Evolutionary conservation across 30 jellyfish, hydroid and myxozoan genomes (phyloP), one percentile per base, ranked within the genome.

Genomic region (Hydractinia echinata): DNA sequence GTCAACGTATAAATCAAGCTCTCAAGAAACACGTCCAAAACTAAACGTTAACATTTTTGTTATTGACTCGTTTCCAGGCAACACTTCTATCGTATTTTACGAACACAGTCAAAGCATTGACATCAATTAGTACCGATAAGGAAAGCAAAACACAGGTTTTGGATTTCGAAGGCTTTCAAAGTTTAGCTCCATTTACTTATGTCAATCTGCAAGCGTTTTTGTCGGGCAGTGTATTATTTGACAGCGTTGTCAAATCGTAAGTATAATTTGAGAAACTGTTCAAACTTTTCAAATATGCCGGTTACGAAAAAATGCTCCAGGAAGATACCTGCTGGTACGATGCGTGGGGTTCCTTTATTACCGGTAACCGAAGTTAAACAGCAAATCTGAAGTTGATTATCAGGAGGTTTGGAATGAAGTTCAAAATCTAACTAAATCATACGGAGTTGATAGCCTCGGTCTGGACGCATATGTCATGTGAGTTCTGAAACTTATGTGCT

Each of bases 271-370:
- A 56, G 0, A 85, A 44, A 4, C 84, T 91, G 66, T 73, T 74
- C 61, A 83, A 79, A 53, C 53, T 44, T 60, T 80, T 76, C 67
- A 76, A 74, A 52, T 66, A 76, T 7, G 64, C 51, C 39, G 95
- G 88, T 5, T 91, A 91, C 54, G 87, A 78, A 74, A 86, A 87
- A 13, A 76, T 77, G 76, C 72, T 86, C 16, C 97, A 91, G 67
- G 97, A 91, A 74, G 97, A 91, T 61, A 79, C 97, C 44, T 91
- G 97, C 54, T 91, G 97, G 97, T 78, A 79, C 72, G 97, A 91
- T 67, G 83, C 78, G 50, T 85, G 95, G 95, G 97, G 97, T 19
- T 83, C 96, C 6, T 54, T 89, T 0, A 4, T 71, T 1, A 84
- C 96, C 8, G 84, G 97, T 79, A 85, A 80, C 77, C 83, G 82